Conservation (phyloP, 2,113 vertebrate species). For the Ophiodon elongatus region DNA sequence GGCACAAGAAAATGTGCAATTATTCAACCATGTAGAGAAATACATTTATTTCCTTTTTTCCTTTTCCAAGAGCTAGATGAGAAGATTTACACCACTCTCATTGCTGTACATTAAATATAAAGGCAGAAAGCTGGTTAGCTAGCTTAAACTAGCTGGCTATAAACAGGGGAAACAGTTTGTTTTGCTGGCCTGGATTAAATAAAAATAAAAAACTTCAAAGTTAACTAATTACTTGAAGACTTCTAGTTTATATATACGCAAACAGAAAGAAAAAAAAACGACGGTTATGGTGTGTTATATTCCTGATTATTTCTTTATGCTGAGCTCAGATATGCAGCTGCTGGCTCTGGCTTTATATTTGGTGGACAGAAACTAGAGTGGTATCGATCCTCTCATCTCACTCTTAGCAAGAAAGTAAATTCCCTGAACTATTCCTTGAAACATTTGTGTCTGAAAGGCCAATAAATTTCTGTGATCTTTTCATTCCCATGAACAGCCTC, state of each 20-base stretch:
- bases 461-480: neutral
- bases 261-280: neutral
- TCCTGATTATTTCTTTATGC: neutral
- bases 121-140: neutral
- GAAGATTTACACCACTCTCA: neutral
- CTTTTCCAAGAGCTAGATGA: neutral
- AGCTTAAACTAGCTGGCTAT: neutral
- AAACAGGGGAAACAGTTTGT: neutral
- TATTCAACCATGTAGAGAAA: neutral
- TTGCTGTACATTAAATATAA: neutral
- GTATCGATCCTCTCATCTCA: constrained; percentile 6
- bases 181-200: neutral
- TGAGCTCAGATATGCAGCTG: neutral
- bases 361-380: neutral
- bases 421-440: constrained; percentile 8
- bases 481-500: constrained; percentile 9
- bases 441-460: constrained; percentile 6
- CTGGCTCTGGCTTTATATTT: neutral
- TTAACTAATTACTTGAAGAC: neutral
- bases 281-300: neutral
- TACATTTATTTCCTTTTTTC: neutral
- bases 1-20: too few relatives aligned
- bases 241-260: neutral
- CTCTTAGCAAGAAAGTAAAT: constrained; percentile 6
- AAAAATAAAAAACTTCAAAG: neutral